These are phyloP conservation scores for Anthonomus grandis DNA, from an alignment of 1,140 invertebrate genomes.

Conservation along the genomic window DNA sequence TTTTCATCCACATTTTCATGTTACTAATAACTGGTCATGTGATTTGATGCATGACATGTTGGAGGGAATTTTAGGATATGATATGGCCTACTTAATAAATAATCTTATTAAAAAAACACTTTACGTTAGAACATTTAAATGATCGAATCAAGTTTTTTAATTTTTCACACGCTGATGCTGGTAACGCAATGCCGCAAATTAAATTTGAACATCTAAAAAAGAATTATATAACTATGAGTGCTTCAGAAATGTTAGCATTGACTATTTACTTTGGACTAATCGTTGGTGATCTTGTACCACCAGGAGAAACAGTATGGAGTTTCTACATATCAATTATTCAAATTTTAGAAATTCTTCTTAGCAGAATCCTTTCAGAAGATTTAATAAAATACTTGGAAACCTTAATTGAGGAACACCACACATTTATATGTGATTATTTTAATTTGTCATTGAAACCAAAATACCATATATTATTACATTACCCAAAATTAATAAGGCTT, in stretches of 20 bases:
- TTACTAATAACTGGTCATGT: conserved; percentile 42
- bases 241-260: conserved; percentile 41
- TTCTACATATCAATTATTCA: conserved; percentile 20
- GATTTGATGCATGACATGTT: conserved; percentile 43
- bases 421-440: conserved; percentile 22
- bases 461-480: conserved; percentile 39
- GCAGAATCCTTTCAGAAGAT: conserved; percentile 1
- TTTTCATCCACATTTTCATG: conserved; percentile 41
- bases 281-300: conserved; percentile 37
- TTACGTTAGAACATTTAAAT: conserved; percentile 37
- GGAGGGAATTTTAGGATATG: conserved; percentile 35
- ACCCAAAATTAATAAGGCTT: conserved; percentile 27
- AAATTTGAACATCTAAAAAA: conserved; percentile 17
- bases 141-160: conserved; percentile 27
- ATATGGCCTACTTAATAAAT: conserved; percentile 40
- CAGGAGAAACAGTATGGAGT: conserved; percentile 34
- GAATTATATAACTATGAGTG: conserved; percentile 33
- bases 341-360: conserved; percentile 15
- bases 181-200: conserved; percentile 8
- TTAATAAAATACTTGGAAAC: conserved; percentile 21
- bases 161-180: conserved; percentile 4
- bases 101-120: conserved; percentile 41
- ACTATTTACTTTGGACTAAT: conserved; percentile 38
- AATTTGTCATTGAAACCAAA: conserved; percentile 33
- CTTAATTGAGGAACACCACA: conserved; percentile 28